Conservation (phyloP, 2,797 vertebrate species). For the Pangasius sanitwongsei region DNA sequence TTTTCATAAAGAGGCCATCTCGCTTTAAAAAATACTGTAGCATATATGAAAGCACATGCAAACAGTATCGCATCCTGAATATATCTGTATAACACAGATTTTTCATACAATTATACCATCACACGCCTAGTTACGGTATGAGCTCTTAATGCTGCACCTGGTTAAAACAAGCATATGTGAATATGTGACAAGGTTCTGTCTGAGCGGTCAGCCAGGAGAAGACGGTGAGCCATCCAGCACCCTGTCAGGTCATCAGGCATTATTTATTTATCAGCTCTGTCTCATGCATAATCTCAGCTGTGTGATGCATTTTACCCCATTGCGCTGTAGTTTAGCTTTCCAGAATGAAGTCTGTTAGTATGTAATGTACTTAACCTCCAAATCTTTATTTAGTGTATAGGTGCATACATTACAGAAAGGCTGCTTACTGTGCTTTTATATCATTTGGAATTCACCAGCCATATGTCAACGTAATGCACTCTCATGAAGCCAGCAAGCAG, state of each 20-base stretch:
- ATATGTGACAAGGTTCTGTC: too few species aligned
- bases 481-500: conserved; percentile 17
- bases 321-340: not conserved
- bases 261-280: conserved; percentile 48
- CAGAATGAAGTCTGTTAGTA: not conserved
- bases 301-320: conserved; percentile 28
- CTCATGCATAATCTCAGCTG: not conserved
- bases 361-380: not conserved
- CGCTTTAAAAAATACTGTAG: not conserved
- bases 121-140: not conserved
- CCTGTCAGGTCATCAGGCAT: conserved; percentile 54
- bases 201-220: not conserved
- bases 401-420: not conserved
- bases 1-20: not conserved
- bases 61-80: not conserved
- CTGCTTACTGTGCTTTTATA: not conserved
- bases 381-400: not conserved
- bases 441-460: not conserved
- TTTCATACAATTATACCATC: not conserved
- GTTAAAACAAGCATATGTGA: not conserved
- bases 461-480: not conserved
- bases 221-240: conserved; percentile 45
- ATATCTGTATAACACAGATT: not conserved
- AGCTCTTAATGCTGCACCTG: not conserved
- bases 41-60: not conserved